Evolutionary conservation across 2,113 vertebrate species (phyloP).

Genomic region (Phodopus roborovskii): DNA sequence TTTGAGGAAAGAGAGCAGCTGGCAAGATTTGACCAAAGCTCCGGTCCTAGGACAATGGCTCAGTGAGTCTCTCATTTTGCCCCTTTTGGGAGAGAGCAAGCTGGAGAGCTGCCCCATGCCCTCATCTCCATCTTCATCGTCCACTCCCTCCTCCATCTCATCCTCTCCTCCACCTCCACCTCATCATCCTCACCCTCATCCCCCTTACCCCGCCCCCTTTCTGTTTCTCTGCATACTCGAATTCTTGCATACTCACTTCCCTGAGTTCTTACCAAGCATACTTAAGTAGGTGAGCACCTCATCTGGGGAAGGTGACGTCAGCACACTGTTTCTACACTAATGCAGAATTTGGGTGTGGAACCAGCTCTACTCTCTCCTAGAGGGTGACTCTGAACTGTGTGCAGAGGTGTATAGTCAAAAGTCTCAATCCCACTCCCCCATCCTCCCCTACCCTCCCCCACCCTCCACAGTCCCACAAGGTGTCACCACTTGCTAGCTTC

Average conservation of each 20-base stretch:
- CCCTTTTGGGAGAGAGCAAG: not conserved
- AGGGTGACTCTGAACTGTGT: not conserved
- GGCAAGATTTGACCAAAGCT: constrained; percentile 69
- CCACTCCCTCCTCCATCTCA: too few relatives aligned
- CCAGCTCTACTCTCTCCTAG: not conserved
- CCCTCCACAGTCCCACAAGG: not conserved
- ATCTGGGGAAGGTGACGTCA: not conserved
- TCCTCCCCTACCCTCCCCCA: not conserved
- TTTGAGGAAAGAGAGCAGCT: constrained; percentile 71
- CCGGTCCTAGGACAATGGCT: constrained; percentile 48
- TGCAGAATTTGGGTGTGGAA: not conserved
- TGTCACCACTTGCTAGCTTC: not conserved
- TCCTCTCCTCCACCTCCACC: not conserved
- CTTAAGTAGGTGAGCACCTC: not conserved
- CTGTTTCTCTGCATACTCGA: not conserved
- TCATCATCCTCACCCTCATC: not conserved
- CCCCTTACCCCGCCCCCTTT: not conserved
- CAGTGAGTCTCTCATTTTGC: constrained; percentile 57
- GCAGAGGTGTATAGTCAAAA: not conserved
- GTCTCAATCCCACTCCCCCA: not conserved
- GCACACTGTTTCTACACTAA: not conserved
- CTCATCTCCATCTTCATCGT: not conserved
- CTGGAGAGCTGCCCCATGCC: not conserved
- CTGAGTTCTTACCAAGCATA: too few relatives aligned
- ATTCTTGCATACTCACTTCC: too few relatives aligned